Evolutionary conservation across 1,140 invertebrate species (phyloP).

Genomic region (Maniola jurtina): DNA sequence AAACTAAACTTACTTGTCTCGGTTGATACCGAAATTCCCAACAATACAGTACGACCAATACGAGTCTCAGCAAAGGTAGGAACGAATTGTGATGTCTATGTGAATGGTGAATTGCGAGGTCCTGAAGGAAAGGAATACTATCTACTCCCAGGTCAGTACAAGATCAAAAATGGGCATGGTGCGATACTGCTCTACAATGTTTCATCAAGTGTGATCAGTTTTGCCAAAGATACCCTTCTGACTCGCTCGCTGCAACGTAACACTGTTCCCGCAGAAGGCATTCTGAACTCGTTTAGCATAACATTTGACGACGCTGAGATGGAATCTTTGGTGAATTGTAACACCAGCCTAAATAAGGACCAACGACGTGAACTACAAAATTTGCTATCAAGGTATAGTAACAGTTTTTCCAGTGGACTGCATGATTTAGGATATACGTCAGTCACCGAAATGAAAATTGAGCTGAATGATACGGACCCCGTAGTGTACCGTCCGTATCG

Average conservation of each 20-base stretch:
- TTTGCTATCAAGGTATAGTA: slow-evolving; percentile 10
- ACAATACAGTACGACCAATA: not conserved
- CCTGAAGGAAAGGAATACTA: slow-evolving; percentile 19
- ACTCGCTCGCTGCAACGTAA: not conserved
- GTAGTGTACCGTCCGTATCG: slow-evolving; percentile 22
- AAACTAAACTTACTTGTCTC: slow-evolving; percentile 23
- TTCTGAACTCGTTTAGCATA: slow-evolving; percentile 4
- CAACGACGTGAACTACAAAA: not conserved
- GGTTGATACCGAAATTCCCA: slow-evolving; percentile 9
- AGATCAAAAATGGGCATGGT: slow-evolving; percentile 7
- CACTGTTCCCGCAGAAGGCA: not conserved
- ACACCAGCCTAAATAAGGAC: slow-evolving; percentile 14
- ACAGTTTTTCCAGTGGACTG: slow-evolving; percentile 17
- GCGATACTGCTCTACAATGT: slow-evolving; percentile 9
- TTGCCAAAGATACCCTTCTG: not conserved
- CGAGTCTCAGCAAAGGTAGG: not conserved
- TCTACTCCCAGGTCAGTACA: slow-evolving; percentile 15
- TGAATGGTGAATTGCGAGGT: slow-evolving; percentile 7
- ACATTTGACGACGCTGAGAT: not conserved
- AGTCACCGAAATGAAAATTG: slow-evolving; percentile 10
- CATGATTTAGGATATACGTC: slow-evolving; percentile 15
- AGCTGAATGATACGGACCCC: slow-evolving; percentile 13
- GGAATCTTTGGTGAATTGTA: not conserved
- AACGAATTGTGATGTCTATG: slow-evolving; percentile 2
- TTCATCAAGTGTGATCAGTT: not conserved